These are phyloP conservation scores for Thymelicus acteon DNA, from an alignment of 2,888 invertebrate species.

Conservation along the genomic window DNA sequence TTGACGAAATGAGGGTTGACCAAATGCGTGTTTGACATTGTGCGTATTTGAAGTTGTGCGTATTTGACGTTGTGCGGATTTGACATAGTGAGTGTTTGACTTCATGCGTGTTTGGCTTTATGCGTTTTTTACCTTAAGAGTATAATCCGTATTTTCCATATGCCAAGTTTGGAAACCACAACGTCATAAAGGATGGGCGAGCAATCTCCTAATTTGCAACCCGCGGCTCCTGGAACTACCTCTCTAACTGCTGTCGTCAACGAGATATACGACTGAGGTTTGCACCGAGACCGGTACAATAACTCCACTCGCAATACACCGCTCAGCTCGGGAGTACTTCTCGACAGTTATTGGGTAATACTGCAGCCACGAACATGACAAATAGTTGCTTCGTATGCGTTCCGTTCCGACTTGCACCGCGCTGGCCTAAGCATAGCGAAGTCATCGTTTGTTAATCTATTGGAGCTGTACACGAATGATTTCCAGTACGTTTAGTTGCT, in stretches of 20 bases:
- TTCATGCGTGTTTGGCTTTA: too few species aligned
- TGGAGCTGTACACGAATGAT: constrained; percentile 4
- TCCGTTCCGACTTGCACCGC: background rate
- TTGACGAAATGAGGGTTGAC: too few species aligned
- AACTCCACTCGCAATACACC: constrained; percentile 28
- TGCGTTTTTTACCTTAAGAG: too few species aligned
- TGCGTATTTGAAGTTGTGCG: too few species aligned
- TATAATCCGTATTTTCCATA: background rate
- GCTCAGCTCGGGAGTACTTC: constrained; percentile 14
- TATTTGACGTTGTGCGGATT: too few species aligned
- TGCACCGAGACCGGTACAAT: constrained; percentile 37
- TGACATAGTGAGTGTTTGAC: too few species aligned
- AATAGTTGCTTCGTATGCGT: constrained; percentile 31
- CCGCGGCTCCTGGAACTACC: constrained; percentile 2
- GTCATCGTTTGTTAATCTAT: constrained; percentile 22
- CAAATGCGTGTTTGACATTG: too few species aligned
- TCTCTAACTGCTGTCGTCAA: constrained; percentile 32
- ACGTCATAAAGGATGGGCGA: background rate
- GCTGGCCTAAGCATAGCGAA: background rate
- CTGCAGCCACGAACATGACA: constrained; percentile 15
- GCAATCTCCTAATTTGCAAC: background rate
- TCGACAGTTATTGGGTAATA: constrained; percentile 27
- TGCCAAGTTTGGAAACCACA: background rate
- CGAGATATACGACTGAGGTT: constrained; percentile 42
- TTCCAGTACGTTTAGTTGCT: background rate